A percentile compares a stretch with the other conserved stretches of the same genome.
Evolutionary conservation across 2,888 invertebrate genomes (phyloP).

Genomic region (Ectemnius cavifrons): DNA sequence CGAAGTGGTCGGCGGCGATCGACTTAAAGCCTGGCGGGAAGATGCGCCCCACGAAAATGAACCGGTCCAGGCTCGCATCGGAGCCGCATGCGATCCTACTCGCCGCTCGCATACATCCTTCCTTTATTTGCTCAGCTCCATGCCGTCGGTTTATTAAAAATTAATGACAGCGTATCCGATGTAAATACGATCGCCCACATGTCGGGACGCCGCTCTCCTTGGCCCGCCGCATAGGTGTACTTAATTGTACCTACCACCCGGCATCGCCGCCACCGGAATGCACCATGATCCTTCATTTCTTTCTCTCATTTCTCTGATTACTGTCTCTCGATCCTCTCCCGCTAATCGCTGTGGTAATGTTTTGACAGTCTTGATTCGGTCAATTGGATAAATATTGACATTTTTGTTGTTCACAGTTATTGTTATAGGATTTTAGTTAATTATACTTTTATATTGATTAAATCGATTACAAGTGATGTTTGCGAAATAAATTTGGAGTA

Average conservation of each 20-base stretch:
- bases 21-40: conserved; percentile 46
- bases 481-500: too few species aligned
- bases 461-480: too few species aligned
- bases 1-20: conserved; percentile 22
- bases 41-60: conserved; percentile 53
- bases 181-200: conserved; percentile 67
- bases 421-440: too few species aligned
- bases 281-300: background rate
- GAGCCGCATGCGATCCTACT: conserved; percentile 54
- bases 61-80: conserved; percentile 64
- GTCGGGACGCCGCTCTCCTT: conserved; percentile 20
- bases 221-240: conserved; percentile 37
- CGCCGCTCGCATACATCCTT: background rate
- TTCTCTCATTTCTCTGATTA: background rate
- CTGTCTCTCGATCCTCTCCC: too few species aligned
- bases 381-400: too few species aligned
- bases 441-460: too few species aligned
- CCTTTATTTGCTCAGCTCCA: conserved; percentile 49
- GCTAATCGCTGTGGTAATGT: too few species aligned
- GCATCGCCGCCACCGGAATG: conserved; percentile 28
- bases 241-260: conserved; percentile 23
- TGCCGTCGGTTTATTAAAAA: conserved; percentile 71
- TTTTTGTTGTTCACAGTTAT: too few species aligned
- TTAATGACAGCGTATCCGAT: conserved; percentile 71
- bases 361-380: too few species aligned